A percentile compares a stretch with the other conserved stretches of the same genome.
These are phyloP conservation scores for Caenorhabditis auriculariae DNA, from an alignment of 2,888 invertebrate species.

Conservation along the genomic window DNA sequence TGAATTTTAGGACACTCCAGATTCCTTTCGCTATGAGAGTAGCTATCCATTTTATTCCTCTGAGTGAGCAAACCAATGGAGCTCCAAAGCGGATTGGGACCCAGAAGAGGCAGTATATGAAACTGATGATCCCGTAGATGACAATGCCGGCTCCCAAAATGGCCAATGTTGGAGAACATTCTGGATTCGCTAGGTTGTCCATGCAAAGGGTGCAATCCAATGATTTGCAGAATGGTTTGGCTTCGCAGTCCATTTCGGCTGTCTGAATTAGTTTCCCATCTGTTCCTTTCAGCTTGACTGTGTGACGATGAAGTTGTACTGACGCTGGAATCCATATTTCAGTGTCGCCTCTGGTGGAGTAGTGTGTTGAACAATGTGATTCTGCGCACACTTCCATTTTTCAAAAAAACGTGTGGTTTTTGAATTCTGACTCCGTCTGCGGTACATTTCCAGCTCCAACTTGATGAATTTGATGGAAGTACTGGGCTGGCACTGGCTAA, in stretches of 20 bases:
- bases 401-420: no score
- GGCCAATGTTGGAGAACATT: slow-evolving; percentile 9
- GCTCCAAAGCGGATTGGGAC: not conserved
- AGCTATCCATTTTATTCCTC: no score
- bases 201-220: slow-evolving; percentile 10
- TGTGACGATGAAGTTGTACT: not conserved
- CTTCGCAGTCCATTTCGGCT: not conserved
- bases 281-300: not conserved
- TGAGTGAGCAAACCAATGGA: not conserved
- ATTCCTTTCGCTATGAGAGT: no score
- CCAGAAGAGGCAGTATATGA: not conserved
- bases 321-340: slow-evolving; percentile 4
- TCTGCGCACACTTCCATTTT: slow-evolving; percentile 6
- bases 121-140: not conserved
- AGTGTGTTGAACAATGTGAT: no score
- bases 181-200: slow-evolving; percentile 6
- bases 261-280: not conserved
- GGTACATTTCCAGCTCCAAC: no score
- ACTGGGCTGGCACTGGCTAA: no score
- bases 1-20: no score
- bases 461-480: no score
- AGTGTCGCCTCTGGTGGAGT: slow-evolving; percentile 1
- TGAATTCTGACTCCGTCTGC: no score
- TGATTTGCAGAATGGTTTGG: slow-evolving; percentile 1
- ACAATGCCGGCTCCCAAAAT: not conserved